Conservation (phyloP, 2,113 vertebrate species). For the Xenopus tropicalis region UCB_Xtro_10.0 CM004448.2:123341501-123342000, state of each 20-base stretch:
- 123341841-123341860: too few relatives aligned
- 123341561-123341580: neutral
- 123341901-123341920: too few relatives aligned
- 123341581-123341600: slow-evolving; percentile 10
- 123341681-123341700: neutral
- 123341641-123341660: neutral
- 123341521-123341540: neutral
- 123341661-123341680: neutral
- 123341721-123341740: slow-evolving; percentile 12
- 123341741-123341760: neutral
- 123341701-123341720: slow-evolving; percentile 6
- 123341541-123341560: neutral
- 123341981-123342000: too few relatives aligned
- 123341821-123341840: neutral
- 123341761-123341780: too few relatives aligned
- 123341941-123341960: too few relatives aligned
- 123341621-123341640: slow-evolving; percentile 13
- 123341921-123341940: too few relatives aligned
- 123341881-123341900: too few relatives aligned
- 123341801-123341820: neutral
- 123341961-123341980: too few relatives aligned
- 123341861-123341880: too few relatives aligned
- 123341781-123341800: too few relatives aligned
- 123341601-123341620: slow-evolving; percentile 25
- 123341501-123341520: too few relatives aligned